A percentile compares a stretch with the other conserved stretches of the same genome.
Evolutionary conservation across 2,113 vertebrate genomes (phyloP).

Genomic region (Festucalex cinctus): DNA sequence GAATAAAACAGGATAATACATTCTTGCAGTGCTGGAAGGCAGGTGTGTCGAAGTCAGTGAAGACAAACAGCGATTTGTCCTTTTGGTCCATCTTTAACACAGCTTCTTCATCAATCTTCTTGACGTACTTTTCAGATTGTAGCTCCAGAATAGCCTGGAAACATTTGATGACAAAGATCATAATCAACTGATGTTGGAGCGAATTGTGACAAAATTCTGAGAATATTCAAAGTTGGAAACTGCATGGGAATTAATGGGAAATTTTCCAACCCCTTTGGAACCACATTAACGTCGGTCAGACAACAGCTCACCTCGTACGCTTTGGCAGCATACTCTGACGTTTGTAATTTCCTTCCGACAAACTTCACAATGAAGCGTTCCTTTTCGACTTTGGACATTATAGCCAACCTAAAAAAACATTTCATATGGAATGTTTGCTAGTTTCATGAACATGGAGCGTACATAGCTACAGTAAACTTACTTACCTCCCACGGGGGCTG

Average conservation of each 20-base stretch:
- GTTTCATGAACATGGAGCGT: neutral
- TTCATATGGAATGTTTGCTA: neutral
- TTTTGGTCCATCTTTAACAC: slow-evolving; percentile 80
- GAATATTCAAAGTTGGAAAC: too few species aligned
- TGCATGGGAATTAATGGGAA: neutral
- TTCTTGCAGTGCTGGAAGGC: slow-evolving; percentile 86
- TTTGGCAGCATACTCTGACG: slow-evolving; percentile 76
- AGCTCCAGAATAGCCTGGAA: slow-evolving; percentile 88
- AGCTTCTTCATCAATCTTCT: slow-evolving; percentile 78
- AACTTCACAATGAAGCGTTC: slow-evolving; percentile 88
- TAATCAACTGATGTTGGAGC: neutral
- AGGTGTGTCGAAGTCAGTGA: slow-evolving; percentile 80
- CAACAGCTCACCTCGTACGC: slow-evolving; percentile 83
- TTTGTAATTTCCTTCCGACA: slow-evolving; percentile 72
- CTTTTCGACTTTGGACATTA: slow-evolving; percentile 76
- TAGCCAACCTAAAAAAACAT: slow-evolving; percentile 32
- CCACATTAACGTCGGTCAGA: neutral
- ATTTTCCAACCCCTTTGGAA: neutral
- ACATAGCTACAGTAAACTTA: neutral
- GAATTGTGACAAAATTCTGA: neutral
- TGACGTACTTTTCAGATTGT: slow-evolving; percentile 88
- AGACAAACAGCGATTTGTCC: slow-evolving; percentile 91
- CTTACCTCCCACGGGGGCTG: neutral
- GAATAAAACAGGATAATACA: slow-evolving; percentile 62
- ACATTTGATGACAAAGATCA: slow-evolving; percentile 32